A percentile compares a stretch with the other conserved stretches of the same genome.
These are phyloP conservation scores for Phaedon cochleariae DNA, from an alignment of 2,888 invertebrate genomes.

Conservation along the genomic window DNA sequence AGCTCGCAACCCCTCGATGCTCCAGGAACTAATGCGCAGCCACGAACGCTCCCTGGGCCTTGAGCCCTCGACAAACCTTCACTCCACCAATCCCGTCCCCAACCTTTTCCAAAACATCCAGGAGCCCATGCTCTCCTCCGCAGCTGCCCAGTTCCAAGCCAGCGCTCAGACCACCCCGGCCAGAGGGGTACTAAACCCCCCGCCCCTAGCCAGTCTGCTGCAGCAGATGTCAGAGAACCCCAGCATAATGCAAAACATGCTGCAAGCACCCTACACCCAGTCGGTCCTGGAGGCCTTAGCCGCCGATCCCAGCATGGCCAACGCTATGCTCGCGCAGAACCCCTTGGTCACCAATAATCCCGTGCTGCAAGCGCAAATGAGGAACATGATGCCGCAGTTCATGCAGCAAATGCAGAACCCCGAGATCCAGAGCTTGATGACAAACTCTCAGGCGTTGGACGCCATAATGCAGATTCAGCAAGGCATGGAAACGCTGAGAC, in stretches of 20 bases:
- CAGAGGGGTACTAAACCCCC: constrained; percentile 73
- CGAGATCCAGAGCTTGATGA: constrained; percentile 85
- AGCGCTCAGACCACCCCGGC: constrained; percentile 47
- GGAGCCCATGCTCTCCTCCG: constrained; percentile 97
- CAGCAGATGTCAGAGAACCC: constrained; percentile 87
- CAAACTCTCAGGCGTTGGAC: constrained; percentile 92
- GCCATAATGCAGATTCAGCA: constrained; percentile 96
- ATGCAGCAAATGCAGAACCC: constrained; percentile 91
- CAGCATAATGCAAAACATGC: constrained; percentile 87
- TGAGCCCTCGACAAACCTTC: constrained; percentile 82
- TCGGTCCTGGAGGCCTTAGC: constrained; percentile 86
- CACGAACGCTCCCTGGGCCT: constrained; percentile 97
- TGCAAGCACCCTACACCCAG: constrained; percentile 91
- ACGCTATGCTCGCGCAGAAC: constrained; percentile 75
- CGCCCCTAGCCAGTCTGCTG: constrained; percentile 87
- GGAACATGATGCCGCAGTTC: constrained; percentile 85
- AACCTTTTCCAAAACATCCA: constrained; percentile 68
- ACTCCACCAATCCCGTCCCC: constrained; percentile 90
- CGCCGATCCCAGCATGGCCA: constrained; percentile 87
- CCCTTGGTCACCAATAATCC: constrained; percentile 91
- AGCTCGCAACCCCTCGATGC: constrained; percentile 96
- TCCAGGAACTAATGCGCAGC: constrained; percentile 97
- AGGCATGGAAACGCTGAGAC: constrained; percentile 88
- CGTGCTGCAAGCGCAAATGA: constrained; percentile 82
- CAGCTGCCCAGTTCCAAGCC: constrained; percentile 85